Evolutionary conservation across 2,113 vertebrate species (phyloP), one percentile per base, ranked within the genome.

Genomic region (Ceuthmochares aereus): DNA sequence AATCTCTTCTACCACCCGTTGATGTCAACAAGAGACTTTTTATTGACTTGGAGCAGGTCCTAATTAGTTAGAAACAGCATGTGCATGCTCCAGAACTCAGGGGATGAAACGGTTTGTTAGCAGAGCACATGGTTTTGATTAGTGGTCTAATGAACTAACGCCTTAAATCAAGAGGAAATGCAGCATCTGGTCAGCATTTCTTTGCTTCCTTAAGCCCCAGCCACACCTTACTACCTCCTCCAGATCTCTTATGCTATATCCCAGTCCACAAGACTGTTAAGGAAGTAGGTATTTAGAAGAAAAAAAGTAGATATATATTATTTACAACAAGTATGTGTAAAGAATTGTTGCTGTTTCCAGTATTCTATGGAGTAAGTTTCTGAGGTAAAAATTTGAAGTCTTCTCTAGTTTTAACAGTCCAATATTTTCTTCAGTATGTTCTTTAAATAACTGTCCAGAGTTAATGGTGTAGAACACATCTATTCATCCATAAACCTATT

Each of bases 71-170:
- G 84, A 62, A 95, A 86, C 47, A 74, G 47, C 32, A 74, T 43
- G 29, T 73, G 54, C 9, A 7, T 91, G 70, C 78, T 92, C 67
- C 78, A 80, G 42, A 54, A 94, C 84, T 55, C 92, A 55, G 60
- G 87, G 89, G 84, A 95, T 92, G 59, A 93, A 95, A 95, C 22
- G 78, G 84, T 96, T 91, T 96, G 91, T 94, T 90, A 95, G 70
- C 89, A 95, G 82, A 91, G 67, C 93, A 96, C 90, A 91, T 90
- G 92, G 84, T 80, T 96, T 91, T 86, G 55, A 96, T 97, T 94
- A 94, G 89, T 47, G 25, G 67, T 74, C 67, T 94, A 97, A 97
- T 90, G 87, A 96, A 88, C 62, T 79, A 93, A 93, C 4, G 13
- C 59, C 67, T 96, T 67, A 88, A 83, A 90, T 86, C 75, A 91